Base-by-base conservation (phyloP, 2,797 vertebrate genomes). In the Syndactyla subalaris region DNA sequence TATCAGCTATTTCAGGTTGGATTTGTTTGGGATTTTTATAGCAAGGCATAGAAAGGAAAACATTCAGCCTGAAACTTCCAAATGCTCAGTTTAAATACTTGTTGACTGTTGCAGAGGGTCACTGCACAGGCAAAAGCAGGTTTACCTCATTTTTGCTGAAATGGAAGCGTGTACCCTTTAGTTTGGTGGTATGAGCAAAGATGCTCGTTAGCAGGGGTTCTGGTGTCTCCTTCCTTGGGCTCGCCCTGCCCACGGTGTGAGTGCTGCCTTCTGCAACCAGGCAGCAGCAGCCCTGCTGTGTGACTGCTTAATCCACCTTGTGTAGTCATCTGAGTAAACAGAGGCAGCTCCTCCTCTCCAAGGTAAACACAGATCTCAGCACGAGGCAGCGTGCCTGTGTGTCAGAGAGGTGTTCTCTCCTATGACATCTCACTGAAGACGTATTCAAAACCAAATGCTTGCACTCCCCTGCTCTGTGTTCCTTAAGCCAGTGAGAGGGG, bases 321-420 rank as follows among this genome's bases (percentile, higher is more conserved):
- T 72, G 55, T 36, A 51, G 26, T 11, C 24, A 20, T 45, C 51
- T 36, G 36, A 52, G 67, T 52, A 84, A 86, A 58, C 30, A 3
- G 26, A 72, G 52, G 36, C 32, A 52, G 27, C 62, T 86, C 39
- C 70, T 88, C 36, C 19, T 58, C 71, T 84, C 36, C n/a, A 7
- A 93, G 61, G 15, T 32, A 22, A 54, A 18, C 7, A 16, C 2
- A 20, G 41, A 55, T 72, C 38, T 81, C 39, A 15, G 0, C 27
- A 2, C 45, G 51, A 63, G 43, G 19, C 5, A 1, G 1, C 9
- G 7, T 34, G 13, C 20, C 54, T 4, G 1, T 46, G 18, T 48
- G 59, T 39, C 38, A 73, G 43, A 52, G 41, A 70, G 73, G 5
- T 17, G 10, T 39, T 68, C 51, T 84, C 61, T 79, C 41, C 70